phyloP scores from a whole-genome alignment of 2,113 vertebrate species.

The Apteryx mantelli region DNA sequence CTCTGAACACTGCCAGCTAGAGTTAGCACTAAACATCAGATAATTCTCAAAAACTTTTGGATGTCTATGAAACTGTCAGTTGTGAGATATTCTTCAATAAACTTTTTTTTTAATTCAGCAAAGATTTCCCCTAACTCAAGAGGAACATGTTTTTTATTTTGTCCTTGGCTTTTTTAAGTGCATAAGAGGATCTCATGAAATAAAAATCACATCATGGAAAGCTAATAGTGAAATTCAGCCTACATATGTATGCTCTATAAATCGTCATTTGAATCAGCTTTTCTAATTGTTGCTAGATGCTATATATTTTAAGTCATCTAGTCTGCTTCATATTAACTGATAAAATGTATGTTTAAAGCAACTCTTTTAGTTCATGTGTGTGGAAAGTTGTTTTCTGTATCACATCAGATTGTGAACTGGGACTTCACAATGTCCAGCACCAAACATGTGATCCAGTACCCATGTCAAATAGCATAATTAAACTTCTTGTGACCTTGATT shows the following conservation, averaged over 20 bases:
- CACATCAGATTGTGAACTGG: background rate
- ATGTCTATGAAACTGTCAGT: background rate
- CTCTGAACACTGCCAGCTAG: background rate
- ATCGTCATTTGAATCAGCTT: background rate
- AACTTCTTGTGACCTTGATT: background rate
- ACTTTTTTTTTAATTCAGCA: background rate
- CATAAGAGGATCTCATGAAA: background rate
- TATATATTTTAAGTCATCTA: background rate
- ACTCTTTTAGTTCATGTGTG: background rate
- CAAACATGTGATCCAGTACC: background rate
- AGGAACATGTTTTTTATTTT: background rate
- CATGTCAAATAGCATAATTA: background rate
- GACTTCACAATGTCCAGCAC: background rate
- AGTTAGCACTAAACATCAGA: background rate
- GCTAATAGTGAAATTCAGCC: background rate
- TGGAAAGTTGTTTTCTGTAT: background rate
- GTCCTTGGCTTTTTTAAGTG: background rate
- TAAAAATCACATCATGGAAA: background rate
- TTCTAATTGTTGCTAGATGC: background rate
- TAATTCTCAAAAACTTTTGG: background rate
- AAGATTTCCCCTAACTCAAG: background rate
- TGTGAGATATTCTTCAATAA: background rate
- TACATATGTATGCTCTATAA: background rate
- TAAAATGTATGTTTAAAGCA: background rate
- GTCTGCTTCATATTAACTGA: background rate